phyloP scores from a whole-genome alignment of 2,888 invertebrate genomes.

The Smittia sp. region DNA sequence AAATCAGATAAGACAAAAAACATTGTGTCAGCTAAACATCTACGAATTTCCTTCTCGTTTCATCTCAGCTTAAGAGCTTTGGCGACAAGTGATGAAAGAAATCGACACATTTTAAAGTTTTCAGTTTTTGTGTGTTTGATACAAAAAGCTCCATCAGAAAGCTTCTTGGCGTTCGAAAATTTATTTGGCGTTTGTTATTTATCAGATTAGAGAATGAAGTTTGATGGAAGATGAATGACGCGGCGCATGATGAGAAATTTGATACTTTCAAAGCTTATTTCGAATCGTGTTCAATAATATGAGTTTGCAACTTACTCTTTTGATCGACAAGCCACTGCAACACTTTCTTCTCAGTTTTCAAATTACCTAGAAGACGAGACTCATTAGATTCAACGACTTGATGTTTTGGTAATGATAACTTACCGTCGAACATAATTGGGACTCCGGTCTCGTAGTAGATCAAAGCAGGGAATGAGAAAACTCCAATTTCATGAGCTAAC shows the following conservation, averaged over 20 bases:
- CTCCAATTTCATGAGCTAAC: slow-evolving; percentile 85
- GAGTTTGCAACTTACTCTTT: slow-evolving; percentile 83
- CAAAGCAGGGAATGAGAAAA: slow-evolving; percentile 86
- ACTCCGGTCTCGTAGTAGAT: slow-evolving; percentile 92
- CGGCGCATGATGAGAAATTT: slow-evolving; percentile 9
- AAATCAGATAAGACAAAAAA: slow-evolving; percentile 44
- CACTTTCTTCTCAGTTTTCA: slow-evolving; percentile 91
- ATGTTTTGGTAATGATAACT: slow-evolving; percentile 55
- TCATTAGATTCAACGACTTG: not conserved
- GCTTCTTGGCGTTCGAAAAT: slow-evolving; percentile 3
- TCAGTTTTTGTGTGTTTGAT: not conserved
- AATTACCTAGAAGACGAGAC: slow-evolving; percentile 69
- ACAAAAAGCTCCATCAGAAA: slow-evolving; percentile 39
- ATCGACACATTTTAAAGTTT: slow-evolving; percentile 27
- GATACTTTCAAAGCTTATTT: slow-evolving; percentile 11
- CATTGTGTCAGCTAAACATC: slow-evolving; percentile 54
- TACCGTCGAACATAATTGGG: slow-evolving; percentile 93
- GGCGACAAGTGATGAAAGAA: not conserved
- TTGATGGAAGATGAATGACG: not conserved
- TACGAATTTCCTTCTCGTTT: slow-evolving; percentile 7
- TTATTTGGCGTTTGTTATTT: not conserved
- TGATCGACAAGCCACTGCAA: slow-evolving; percentile 94
- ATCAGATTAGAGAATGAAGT: not conserved
- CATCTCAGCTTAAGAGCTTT: not conserved
- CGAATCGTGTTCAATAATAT: slow-evolving; percentile 46